phyloP scores from a whole-genome alignment of 2,888 invertebrate genomes.

The Cetonia aurata region DNA sequence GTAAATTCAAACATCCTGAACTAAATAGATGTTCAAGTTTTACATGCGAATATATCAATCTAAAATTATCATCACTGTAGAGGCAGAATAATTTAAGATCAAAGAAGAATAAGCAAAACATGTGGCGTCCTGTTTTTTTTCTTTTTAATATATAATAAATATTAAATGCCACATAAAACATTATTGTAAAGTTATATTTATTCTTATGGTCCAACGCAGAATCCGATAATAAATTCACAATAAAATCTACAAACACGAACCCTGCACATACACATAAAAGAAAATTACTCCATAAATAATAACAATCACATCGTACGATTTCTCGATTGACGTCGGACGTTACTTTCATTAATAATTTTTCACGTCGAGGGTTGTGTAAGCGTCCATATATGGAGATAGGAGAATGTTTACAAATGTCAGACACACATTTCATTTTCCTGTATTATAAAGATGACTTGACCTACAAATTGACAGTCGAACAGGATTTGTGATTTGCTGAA shows the following conservation, averaged over 20 bases:
- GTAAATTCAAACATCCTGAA: too few relatives aligned
- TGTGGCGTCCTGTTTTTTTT: too few relatives aligned
- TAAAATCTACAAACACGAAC: not conserved
- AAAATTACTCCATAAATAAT: constrained; percentile 5
- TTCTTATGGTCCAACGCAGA: not conserved
- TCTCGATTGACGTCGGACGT: not conserved
- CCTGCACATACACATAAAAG: not conserved
- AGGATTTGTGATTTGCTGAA: not conserved
- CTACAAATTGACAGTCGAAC: constrained; percentile 23
- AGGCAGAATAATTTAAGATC: too few relatives aligned
- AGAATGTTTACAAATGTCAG: constrained; percentile 27
- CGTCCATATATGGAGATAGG: not conserved
- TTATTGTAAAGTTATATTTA: not conserved
- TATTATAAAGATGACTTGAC: constrained; percentile 15
- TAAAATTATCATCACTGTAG: too few relatives aligned
- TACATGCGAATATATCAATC: too few relatives aligned
- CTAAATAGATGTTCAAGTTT: too few relatives aligned
- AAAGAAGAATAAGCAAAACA: too few relatives aligned
- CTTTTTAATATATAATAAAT: too few relatives aligned
- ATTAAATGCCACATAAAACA: too few relatives aligned
- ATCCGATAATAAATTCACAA: constrained; percentile 7
- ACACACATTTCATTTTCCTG: constrained; percentile 25
- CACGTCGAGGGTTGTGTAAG: not conserved
- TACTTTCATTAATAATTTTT: constrained; percentile 26
- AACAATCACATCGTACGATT: constrained; percentile 3